Percentiles rank a stretch among this genome's conserved stretches.
Evolutionary conservation across 2,113 vertebrate species (phyloP).

Genomic region (Eubucco bourcierii): DNA sequence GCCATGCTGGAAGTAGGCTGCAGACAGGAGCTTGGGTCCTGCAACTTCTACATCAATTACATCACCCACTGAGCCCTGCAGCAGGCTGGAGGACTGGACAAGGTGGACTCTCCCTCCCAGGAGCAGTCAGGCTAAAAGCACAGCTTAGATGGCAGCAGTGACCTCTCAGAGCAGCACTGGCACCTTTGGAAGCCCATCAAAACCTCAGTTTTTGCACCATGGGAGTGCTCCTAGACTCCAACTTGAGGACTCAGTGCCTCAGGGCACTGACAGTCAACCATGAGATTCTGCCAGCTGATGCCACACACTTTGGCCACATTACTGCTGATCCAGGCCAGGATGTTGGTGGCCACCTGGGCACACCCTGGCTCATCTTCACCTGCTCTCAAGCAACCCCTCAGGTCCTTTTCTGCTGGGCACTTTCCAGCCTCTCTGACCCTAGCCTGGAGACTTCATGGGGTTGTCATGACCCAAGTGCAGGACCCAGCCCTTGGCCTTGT

Average conservation of each 20-base stretch:
- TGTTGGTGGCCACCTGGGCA: too few relatives aligned
- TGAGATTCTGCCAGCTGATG: conserved; percentile 88
- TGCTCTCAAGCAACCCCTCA: too few relatives aligned
- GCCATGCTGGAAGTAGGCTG: not conserved
- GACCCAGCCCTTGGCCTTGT: too few relatives aligned
- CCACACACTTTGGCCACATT: conserved; percentile 19
- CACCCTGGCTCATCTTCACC: too few relatives aligned
- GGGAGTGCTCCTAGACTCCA: not conserved
- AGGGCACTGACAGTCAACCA: conserved; percentile 84
- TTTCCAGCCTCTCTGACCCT: too few relatives aligned
- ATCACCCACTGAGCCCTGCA: not conserved
- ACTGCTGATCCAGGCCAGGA: too few relatives aligned
- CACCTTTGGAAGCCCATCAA: not conserved
- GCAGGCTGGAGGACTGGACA: not conserved
- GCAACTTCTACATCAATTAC: not conserved
- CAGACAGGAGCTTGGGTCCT: not conserved
- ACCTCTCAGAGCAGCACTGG: not conserved
- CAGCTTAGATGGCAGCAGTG: rapidly evolving
- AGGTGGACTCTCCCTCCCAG: not conserved
- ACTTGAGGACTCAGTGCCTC: not conserved
- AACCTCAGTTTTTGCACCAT: not conserved
- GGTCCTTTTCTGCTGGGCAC: too few relatives aligned
- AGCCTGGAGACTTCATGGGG: too few relatives aligned
- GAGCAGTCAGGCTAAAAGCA: not conserved
- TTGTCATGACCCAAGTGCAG: too few relatives aligned